Evolutionary conservation across 2,113 vertebrate species (phyloP).

Genomic region (Neodontobutis hainanensis): DNA sequence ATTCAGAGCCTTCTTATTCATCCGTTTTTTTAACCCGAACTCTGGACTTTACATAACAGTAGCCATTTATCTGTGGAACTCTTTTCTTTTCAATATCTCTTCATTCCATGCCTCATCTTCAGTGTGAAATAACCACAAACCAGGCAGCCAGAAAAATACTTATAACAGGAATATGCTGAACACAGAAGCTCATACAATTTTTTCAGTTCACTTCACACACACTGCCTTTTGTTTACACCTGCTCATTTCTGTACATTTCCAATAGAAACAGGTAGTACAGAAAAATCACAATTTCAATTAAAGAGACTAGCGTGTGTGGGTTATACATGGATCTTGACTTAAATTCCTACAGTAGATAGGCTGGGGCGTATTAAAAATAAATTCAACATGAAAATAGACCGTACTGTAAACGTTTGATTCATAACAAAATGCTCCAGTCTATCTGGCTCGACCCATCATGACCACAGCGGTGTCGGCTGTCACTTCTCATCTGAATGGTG

Average conservation of each 20-base stretch:
- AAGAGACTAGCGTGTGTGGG: too few relatives aligned
- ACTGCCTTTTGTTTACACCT: background rate
- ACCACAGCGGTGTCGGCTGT: conserved; percentile 1
- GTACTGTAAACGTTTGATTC: background rate
- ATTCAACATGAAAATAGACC: background rate
- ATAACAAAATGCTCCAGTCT: background rate
- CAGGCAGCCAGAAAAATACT: conserved; percentile 25
- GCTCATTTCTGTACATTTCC: background rate
- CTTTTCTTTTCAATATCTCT: conserved; percentile 19
- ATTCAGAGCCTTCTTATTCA: conserved; percentile 17
- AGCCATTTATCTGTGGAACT: background rate
- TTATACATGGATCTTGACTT: too few relatives aligned
- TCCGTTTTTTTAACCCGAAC: conserved; percentile 17
- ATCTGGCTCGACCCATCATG: background rate
- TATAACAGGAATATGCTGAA: background rate
- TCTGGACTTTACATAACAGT: conserved; percentile 8
- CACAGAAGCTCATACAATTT: background rate
- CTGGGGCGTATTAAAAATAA: background rate
- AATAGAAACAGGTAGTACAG: background rate
- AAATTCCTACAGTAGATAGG: too few relatives aligned
- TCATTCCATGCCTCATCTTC: conserved; percentile 11
- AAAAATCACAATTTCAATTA: too few relatives aligned
- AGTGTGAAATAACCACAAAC: conserved; percentile 34
- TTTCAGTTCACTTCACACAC: conserved; percentile 15
- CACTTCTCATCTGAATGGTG: conserved; percentile 12